These are phyloP conservation scores for Phasia obesa DNA, from an alignment of 2,888 invertebrate species.

Conservation along the genomic window DNA sequence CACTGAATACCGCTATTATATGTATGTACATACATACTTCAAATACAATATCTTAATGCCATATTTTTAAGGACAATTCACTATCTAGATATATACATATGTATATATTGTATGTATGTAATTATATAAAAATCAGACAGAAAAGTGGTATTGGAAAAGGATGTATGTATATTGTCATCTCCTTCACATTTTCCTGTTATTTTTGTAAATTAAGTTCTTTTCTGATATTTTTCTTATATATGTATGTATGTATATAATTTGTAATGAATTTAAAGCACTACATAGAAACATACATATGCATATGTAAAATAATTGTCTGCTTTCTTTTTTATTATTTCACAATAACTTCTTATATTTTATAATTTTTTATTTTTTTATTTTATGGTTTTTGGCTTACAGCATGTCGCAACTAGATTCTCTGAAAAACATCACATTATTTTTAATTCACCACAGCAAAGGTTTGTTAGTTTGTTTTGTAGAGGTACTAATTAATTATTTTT, in stretches of 20 bases:
- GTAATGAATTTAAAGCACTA: neutral
- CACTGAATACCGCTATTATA: no score
- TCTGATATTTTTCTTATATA: neutral
- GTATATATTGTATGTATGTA: no score
- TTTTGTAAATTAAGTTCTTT: no score
- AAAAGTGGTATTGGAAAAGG: no score
- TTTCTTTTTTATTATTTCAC: constrained; percentile 49
- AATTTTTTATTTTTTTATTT: constrained; percentile 72
- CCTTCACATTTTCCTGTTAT: no score
- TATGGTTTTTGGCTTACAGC: constrained; percentile 83
- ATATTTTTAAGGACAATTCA: no score
- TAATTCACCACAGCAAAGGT: constrained; percentile 81
- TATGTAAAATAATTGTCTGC: constrained; percentile 25
- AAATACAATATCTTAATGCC: no score
- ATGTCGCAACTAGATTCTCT: constrained; percentile 82
- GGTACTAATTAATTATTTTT: constrained; percentile 15
- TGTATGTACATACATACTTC: no score
- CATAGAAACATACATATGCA: neutral
- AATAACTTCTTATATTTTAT: constrained; percentile 51
- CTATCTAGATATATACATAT: no score
- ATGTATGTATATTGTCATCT: no score
- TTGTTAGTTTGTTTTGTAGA: constrained; percentile 75
- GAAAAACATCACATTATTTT: constrained; percentile 81
- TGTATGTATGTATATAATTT: neutral
- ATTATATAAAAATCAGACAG: no score